A percentile compares a stretch with the other conserved stretches of the same genome.
These are phyloP conservation scores for Caenorhabditis sulstoni DNA, from an alignment of 2,888 invertebrate genomes.

Conservation along the genomic window DNA sequence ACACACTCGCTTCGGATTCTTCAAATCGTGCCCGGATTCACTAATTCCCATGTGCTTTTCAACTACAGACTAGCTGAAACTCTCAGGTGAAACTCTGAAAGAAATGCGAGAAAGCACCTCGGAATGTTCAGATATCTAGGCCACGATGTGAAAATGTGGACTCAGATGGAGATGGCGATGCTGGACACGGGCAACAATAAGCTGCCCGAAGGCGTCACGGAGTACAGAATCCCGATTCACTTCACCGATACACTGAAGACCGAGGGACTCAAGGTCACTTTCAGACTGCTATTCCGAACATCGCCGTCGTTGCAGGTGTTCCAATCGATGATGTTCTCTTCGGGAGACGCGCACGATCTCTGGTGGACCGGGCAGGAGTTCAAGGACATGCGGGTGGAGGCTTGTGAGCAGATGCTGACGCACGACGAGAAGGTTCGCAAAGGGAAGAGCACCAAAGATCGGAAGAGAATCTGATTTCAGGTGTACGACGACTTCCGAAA, in stretches of 20 bases:
- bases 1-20: constrained; percentile 64
- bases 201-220: constrained; percentile 67
- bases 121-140: constrained; percentile 65
- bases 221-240: constrained; percentile 75
- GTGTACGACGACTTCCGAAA: constrained; percentile 63
- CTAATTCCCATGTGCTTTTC: constrained; percentile 79
- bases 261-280: constrained; percentile 75
- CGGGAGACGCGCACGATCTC: constrained; percentile 78
- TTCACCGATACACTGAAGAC: constrained; percentile 77
- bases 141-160: constrained; percentile 77
- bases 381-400: constrained; percentile 78
- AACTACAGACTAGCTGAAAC: constrained; percentile 78
- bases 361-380: constrained; percentile 80
- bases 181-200: constrained; percentile 71
- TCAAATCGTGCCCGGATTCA: constrained; percentile 80
- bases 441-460: neutral
- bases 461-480: neutral
- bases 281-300: neutral
- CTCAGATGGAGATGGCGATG: constrained; percentile 78
- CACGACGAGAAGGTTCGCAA: constrained; percentile 55
- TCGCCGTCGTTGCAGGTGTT: constrained; percentile 72
- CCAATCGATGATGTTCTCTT: constrained; percentile 79
- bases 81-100: constrained; percentile 52
- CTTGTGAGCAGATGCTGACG: constrained; percentile 78
- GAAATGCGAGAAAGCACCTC: neutral